Evolutionary conservation across 1,140 invertebrate species (phyloP), one percentile per base, ranked within the genome.

Genomic region (Sarcophaga bullata): DNA sequence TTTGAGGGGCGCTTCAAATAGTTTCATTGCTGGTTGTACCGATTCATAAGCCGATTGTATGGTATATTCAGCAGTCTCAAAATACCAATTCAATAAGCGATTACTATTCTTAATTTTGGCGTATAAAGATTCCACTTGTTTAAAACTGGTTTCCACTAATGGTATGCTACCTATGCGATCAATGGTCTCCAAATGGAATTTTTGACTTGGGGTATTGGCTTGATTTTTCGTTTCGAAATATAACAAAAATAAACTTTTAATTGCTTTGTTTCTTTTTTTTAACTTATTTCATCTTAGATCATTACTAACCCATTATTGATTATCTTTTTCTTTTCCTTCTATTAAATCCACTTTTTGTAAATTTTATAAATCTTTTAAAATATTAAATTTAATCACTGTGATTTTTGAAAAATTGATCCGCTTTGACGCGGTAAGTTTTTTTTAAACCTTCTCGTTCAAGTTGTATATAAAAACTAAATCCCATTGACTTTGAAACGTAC

Each of bases 31-130:
- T 5, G 95, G 95, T 54, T 92, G 91, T 0, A 95, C 93, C 8
- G 93, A 90, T 72, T 94, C 94, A n/a, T 94, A 91, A 8, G 94
- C 94, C 0, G 92, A 91, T 19, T 92, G 91, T 10, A 95, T 88
- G 0, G 95, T 94, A 46, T 92, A 91, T 89, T 96, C 95, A 0
- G 95, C 95, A 25, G 94, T 93, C 73, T 92, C 92, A 13, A 96
- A 91, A 84, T 95, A 94, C 94, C 95, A 96, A 80, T 91, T 92
- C 84, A 96, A 91, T 9, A 96, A 85, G 15, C 93, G 85, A 84
- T 86, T 86, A 85, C 87, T 91, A 90, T 95, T 94, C 91, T 94
- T 95, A 49, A 95, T 93, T 88, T 88, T 94, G 19, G 90, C 91
- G 85, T 96, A 96, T 58, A 95, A 90, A 84, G 92, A 93, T 84